Conservation (phyloP, 2,888 invertebrate genomes). For the Aleiodes testaceus region DNA sequence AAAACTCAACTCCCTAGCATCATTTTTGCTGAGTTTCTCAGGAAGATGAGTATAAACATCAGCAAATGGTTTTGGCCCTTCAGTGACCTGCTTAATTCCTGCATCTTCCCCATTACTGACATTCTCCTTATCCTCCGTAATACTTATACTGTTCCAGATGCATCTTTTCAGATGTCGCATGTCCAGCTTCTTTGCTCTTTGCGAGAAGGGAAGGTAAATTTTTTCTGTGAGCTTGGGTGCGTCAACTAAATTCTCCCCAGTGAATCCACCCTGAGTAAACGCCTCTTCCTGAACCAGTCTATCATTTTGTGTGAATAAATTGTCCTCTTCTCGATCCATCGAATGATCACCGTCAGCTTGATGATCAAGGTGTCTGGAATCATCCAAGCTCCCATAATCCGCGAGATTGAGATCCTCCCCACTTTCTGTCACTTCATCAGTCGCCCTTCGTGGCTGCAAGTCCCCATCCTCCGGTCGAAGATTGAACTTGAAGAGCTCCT, state of each 20-base stretch:
- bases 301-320: constrained; percentile 65
- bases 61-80: constrained; percentile 69
- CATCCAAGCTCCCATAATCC: not conserved
- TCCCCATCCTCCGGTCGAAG: constrained; percentile 43
- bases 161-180: constrained; percentile 87
- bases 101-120: constrained; percentile 57
- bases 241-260: constrained; percentile 78
- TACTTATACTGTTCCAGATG: constrained; percentile 80
- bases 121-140: constrained; percentile 60
- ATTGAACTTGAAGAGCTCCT: constrained; percentile 49
- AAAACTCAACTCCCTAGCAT: constrained; percentile 83
- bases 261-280: constrained; percentile 66
- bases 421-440: constrained; percentile 34
- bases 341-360: constrained; percentile 74
- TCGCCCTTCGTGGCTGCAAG: constrained; percentile 26
- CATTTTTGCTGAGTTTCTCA: constrained; percentile 75
- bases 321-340: constrained; percentile 76
- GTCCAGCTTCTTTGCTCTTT: constrained; percentile 89
- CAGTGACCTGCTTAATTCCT: constrained; percentile 25
- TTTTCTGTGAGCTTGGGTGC: constrained; percentile 80
- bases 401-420: not conserved
- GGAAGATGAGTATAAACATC: constrained; percentile 78
- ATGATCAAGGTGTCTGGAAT: constrained; percentile 43
- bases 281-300: constrained; percentile 62
- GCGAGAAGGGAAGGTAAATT: constrained; percentile 85